Conservation (phyloP, 2,113 vertebrate species). For the Sigmodon hispidus region DNA sequence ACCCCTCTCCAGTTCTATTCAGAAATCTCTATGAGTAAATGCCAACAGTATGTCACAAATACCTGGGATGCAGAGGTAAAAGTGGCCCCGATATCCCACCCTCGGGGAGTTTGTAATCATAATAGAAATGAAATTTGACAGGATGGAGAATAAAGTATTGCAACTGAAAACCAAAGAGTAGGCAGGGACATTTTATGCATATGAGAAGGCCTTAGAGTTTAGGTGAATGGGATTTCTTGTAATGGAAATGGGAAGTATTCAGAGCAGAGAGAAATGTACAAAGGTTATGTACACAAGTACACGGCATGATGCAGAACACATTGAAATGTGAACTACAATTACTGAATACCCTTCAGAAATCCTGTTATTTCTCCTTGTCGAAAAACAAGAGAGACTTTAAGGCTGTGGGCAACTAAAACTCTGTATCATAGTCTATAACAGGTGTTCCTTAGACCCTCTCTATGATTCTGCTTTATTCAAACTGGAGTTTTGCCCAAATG, state of each 20-base stretch:
- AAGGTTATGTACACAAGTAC: neutral
- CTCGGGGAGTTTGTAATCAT: neutral
- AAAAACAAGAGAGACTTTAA: neutral
- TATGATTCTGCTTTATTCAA: constrained; percentile 21
- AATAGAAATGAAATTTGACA: neutral
- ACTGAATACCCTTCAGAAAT: neutral
- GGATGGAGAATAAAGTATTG: neutral
- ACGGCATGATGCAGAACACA: neutral
- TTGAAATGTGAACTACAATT: neutral
- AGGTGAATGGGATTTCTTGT: neutral
- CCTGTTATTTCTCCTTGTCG: neutral
- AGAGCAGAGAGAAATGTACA: neutral
- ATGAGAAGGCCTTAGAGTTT: neutral
- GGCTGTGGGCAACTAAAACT: neutral
- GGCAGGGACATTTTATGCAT: neutral
- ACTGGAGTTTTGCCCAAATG: neutral
- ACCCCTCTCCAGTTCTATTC: neutral
- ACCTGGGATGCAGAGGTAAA: neutral
- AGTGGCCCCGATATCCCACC: neutral
- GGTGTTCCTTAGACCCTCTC: neutral
- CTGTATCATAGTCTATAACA: neutral
- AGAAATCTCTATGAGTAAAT: neutral
- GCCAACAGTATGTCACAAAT: neutral
- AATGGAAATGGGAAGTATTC: neutral
- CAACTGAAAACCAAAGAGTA: neutral